phyloP scores from a whole-genome alignment of 2,113 vertebrate genomes.

The Ciconia stormi region DNA sequence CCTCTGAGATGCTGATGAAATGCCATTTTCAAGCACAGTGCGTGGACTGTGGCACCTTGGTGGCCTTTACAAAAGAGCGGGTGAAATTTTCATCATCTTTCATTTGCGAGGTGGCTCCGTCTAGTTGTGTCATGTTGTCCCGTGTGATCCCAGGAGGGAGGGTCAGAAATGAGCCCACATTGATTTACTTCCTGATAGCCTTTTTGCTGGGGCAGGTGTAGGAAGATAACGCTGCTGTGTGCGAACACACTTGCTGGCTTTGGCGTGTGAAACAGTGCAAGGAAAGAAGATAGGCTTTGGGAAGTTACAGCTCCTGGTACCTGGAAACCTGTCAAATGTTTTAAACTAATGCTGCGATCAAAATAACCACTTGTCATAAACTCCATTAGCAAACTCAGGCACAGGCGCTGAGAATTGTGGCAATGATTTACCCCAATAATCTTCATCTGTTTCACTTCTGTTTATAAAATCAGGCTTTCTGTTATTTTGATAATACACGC shows the following conservation, averaged over 20 bases:
- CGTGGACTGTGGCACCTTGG: neutral
- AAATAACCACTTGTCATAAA: neutral
- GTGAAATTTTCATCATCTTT: neutral
- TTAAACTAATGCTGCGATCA: neutral
- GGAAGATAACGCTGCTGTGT: neutral
- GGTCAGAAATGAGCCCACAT: rapidly evolving
- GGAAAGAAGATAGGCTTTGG: neutral
- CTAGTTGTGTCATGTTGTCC: neutral
- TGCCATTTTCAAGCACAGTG: neutral
- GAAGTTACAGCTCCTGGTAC: neutral
- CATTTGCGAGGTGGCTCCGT: neutral
- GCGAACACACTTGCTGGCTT: neutral
- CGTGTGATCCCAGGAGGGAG: rapidly evolving
- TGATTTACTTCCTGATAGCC: neutral
- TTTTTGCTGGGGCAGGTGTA: neutral
- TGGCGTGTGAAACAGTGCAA: neutral
- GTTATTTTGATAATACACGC: neutral
- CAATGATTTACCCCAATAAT: neutral
- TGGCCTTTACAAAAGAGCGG: neutral
- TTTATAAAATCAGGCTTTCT: neutral
- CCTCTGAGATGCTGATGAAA: neutral
- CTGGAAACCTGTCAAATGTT: neutral
- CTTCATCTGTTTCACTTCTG: neutral
- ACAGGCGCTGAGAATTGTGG: neutral
- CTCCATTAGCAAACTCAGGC: neutral